phyloP scores from a whole-genome alignment of 2,888 invertebrate genomes.

The Aquatica leii region DNA sequence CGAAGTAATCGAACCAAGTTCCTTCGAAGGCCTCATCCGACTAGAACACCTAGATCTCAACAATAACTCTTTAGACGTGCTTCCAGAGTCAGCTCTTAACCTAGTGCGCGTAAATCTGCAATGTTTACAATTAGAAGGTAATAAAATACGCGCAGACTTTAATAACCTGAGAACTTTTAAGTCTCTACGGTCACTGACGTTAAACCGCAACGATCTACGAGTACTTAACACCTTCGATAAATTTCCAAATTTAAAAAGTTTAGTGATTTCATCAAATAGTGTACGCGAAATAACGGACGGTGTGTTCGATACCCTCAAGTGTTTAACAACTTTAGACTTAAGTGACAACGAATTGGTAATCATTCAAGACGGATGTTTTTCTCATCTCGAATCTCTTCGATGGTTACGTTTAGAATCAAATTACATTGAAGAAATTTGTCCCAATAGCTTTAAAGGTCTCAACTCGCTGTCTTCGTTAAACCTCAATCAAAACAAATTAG shows the following conservation, averaged over 20 bases:
- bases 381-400: neutral
- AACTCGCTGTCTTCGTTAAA: neutral
- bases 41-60: constrained; percentile 4
- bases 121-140: neutral
- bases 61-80: neutral
- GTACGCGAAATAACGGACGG: neutral
- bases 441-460: neutral
- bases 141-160: neutral
- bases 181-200: neutral
- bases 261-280: neutral
- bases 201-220: neutral
- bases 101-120: neutral
- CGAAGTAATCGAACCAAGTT: neutral
- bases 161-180: neutral
- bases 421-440: neutral
- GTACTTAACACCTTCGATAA: neutral
- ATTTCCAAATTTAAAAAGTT: neutral
- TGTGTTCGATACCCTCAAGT: neutral
- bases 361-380: neutral
- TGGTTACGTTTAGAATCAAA: neutral
- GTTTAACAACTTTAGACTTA: constrained; percentile 3
- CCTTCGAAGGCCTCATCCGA: constrained; percentile 4
- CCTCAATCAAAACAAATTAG: neutral
- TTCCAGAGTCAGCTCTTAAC: neutral
- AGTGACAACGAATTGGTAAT: neutral